Conservation (phyloP, 2,113 vertebrate species). For the Apteryx mantelli region DNA sequence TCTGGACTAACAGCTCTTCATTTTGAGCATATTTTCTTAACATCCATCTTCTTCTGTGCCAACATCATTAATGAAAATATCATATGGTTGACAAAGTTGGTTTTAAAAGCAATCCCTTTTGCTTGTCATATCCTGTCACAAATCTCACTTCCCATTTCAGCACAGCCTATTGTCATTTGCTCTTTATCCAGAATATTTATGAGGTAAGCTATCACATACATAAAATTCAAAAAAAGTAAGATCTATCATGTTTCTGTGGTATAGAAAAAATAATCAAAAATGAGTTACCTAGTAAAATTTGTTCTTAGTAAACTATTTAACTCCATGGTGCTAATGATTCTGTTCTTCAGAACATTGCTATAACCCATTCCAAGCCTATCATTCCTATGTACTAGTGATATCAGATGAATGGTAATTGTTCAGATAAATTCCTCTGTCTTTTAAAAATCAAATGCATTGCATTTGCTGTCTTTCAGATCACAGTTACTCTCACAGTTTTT, state of each 20-base stretch:
- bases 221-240: not conserved
- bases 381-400: not conserved
- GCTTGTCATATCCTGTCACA: not conserved
- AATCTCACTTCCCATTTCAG: not conserved
- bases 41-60: not conserved
- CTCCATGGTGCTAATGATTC: not conserved
- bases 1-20: not conserved
- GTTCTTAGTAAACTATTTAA: not conserved
- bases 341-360: not conserved
- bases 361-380: not conserved
- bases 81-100: not conserved
- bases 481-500: not conserved
- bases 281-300: not conserved
- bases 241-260: not conserved
- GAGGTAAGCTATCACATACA: not conserved
- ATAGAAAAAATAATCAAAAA: not conserved
- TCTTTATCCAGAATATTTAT: not conserved
- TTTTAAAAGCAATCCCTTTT: not conserved
- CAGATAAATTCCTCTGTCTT: not conserved
- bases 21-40: not conserved
- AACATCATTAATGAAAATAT: not conserved
- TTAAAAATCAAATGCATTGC: not conserved
- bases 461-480: not conserved
- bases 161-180: not conserved
- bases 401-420: not conserved